Percentiles rank a stretch among this genome's conserved stretches.
These are phyloP conservation scores for Sterna hirundo DNA, from an alignment of 2,113 vertebrate species.

Conservation along the genomic window DNA sequence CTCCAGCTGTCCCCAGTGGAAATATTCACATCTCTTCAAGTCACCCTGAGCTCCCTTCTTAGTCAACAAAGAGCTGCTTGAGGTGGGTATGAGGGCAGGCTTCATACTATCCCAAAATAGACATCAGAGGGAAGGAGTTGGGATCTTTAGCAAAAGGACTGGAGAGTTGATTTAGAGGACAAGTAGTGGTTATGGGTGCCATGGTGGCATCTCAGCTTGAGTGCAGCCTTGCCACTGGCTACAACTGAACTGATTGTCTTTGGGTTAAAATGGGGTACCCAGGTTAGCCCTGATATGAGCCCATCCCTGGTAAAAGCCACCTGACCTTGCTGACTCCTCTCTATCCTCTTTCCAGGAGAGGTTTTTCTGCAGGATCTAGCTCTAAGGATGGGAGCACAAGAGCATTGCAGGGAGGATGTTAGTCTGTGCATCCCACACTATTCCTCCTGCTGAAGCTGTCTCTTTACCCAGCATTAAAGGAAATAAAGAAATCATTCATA, in stretches of 20 bases:
- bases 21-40: not conserved
- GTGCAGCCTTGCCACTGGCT: not conserved
- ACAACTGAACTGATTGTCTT: not conserved
- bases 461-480: not conserved
- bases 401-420: not conserved
- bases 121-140: not conserved
- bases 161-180: not conserved
- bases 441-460: not conserved
- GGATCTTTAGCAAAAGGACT: not conserved
- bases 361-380: accelerated
- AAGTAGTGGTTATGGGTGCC: not conserved
- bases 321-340: not conserved
- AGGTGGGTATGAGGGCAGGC: not conserved
- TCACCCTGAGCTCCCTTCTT: not conserved
- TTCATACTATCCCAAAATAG: not conserved
- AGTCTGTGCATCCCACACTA: not conserved
- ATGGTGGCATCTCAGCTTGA: accelerated
- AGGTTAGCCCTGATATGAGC: not conserved
- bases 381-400: not conserved
- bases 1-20: not conserved
- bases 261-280: not conserved
- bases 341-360: not conserved
- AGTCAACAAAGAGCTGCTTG: not conserved
- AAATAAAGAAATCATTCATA: not conserved
- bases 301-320: not conserved